phyloP scores from a whole-genome alignment of 2,888 invertebrate genomes.

The Rotaria magnacalcarata region DNA sequence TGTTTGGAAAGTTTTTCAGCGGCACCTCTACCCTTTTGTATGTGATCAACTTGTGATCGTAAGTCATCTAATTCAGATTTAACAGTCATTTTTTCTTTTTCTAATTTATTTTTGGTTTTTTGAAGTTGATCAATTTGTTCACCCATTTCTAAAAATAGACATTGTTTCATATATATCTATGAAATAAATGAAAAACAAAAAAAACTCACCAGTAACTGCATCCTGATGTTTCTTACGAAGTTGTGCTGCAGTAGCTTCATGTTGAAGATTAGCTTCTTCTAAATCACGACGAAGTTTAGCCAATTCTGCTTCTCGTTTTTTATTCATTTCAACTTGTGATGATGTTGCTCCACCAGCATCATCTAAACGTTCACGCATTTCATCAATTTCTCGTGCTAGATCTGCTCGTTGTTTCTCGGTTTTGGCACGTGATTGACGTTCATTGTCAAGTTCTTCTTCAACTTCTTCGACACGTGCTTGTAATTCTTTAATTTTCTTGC shows the following conservation, averaged over 20 bases:
- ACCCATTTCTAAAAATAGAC: constrained; percentile 70
- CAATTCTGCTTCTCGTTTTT: constrained; percentile 98
- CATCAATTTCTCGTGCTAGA: constrained; percentile 68
- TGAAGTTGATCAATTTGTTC: constrained; percentile 70
- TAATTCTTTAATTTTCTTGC: constrained; percentile 70
- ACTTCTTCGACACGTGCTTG: constrained; percentile 87
- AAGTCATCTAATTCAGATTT: constrained; percentile 96
- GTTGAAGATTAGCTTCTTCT: constrained; percentile 97
- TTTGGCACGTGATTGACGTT: constrained; percentile 92
- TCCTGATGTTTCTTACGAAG: constrained; percentile 99
- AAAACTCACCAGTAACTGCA: constrained; percentile 72
- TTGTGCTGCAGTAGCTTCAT: constrained; percentile 89
- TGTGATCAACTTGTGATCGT: constrained; percentile 89
- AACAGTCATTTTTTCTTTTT: constrained; percentile 97
- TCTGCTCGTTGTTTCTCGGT: constrained; percentile 92
- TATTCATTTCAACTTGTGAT: constrained; percentile 88
- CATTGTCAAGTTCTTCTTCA: constrained; percentile 98
- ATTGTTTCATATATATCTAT: too few species aligned
- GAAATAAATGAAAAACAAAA: too few species aligned
- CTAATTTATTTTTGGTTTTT: constrained; percentile 64
- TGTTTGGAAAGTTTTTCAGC: constrained; percentile 98
- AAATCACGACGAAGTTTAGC: constrained; percentile 92
- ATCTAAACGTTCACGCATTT: constrained; percentile 62
- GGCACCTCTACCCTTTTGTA: constrained; percentile 86
- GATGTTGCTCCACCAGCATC: constrained; percentile 99